Evolutionary conservation across 2,797 vertebrate genomes (phyloP).

Genomic region (Spea hammondii): DNA sequence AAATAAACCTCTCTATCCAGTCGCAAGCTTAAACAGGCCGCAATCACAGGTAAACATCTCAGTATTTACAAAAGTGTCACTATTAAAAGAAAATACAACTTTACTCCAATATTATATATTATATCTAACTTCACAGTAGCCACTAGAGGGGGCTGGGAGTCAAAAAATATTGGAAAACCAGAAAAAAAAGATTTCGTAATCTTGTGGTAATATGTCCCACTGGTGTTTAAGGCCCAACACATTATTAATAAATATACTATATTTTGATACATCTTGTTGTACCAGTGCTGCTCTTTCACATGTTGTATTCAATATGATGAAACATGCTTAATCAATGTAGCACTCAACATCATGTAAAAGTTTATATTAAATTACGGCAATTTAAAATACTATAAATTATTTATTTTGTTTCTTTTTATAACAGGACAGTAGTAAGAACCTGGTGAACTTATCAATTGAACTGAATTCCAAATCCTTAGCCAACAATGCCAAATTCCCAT

Average conservation of each 20-base stretch:
- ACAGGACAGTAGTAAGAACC: conserved; percentile 56
- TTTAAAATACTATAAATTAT: background rate
- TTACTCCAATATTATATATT: background rate
- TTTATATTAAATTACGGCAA: background rate
- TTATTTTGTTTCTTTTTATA: conserved; percentile 20
- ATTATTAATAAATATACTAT: no score
- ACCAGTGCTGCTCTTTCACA: no score
- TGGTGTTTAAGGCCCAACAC: no score
- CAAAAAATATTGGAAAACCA: no score
- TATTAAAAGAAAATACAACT: no score
- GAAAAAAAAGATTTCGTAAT: no score
- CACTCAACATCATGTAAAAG: no score
- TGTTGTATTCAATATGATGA: no score
- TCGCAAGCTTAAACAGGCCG: conserved; percentile 62
- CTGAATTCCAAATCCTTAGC: conserved; percentile 51
- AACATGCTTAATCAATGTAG: no score
- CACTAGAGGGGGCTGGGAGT: conserved; percentile 28
- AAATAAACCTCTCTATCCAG: conserved; percentile 69
- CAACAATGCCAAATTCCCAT: conserved; percentile 47
- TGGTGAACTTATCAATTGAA: conserved; percentile 59
- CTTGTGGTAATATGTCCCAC: no score
- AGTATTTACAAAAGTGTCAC: background rate
- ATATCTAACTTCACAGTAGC: background rate
- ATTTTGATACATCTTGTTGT: no score
- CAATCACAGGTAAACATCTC: conserved; percentile 54